Evolutionary conservation across 2,888 invertebrate species (phyloP).

Genomic region (Anoplius nigerrimus): DNA sequence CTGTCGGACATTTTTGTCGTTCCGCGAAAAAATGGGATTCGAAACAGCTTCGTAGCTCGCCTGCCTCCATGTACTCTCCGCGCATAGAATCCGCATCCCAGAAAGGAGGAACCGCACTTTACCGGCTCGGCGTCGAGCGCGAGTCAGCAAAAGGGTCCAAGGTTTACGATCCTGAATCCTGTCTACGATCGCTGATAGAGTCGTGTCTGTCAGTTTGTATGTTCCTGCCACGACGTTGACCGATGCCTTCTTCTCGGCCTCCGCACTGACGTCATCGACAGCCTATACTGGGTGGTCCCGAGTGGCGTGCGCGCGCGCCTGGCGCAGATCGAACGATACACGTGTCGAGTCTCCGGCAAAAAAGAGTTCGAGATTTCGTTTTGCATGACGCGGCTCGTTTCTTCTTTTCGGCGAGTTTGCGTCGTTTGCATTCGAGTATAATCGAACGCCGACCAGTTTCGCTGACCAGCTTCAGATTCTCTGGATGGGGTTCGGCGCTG

Average conservation of each 20-base stretch:
- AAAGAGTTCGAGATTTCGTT: too few relatives aligned
- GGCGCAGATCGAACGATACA: not conserved
- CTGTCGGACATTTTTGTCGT: too few relatives aligned
- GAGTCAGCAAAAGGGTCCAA: slow-evolving; percentile 36
- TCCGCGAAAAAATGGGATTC: too few relatives aligned
- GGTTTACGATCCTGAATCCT: slow-evolving; percentile 51
- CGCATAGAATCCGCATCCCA: slow-evolving; percentile 21
- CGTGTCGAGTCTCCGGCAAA: too few relatives aligned
- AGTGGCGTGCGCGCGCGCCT: slow-evolving; percentile 4
- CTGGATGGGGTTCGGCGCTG: too few relatives aligned
- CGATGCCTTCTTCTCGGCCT: slow-evolving; percentile 51
- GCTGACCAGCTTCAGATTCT: too few relatives aligned
- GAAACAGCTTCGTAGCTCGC: too few relatives aligned
- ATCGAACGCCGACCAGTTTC: too few relatives aligned
- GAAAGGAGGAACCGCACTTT: slow-evolving; percentile 43
- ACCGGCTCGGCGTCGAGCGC: slow-evolving; percentile 34
- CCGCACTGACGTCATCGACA: slow-evolving; percentile 48
- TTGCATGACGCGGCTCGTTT: too few relatives aligned
- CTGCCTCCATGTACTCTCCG: too few relatives aligned
- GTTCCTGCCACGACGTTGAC: slow-evolving; percentile 50
- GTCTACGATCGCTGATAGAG: slow-evolving; percentile 54
- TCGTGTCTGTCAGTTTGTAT: slow-evolving; percentile 54
- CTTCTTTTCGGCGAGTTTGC: too few relatives aligned
- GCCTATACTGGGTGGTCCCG: slow-evolving; percentile 48
- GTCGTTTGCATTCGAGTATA: too few relatives aligned